phyloP scores from a whole-genome alignment of 2,888 invertebrate species.

The Chymomyza fuscimana region DNA sequence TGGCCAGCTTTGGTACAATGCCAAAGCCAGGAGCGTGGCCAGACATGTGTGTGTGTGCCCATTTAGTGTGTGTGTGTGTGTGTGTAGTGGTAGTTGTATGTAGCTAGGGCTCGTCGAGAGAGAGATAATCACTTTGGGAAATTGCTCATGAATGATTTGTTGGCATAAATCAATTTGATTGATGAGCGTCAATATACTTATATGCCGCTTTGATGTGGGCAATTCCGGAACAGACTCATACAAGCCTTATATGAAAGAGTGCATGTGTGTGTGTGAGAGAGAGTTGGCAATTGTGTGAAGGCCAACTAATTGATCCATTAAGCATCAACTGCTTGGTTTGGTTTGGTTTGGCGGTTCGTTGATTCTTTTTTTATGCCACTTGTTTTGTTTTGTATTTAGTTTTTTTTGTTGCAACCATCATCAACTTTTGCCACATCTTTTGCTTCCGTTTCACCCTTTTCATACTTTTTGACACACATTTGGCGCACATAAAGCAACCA shows the following conservation, averaged over 20 bases:
- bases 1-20: slow-evolving; percentile 18
- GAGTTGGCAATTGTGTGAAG: slow-evolving; percentile 48
- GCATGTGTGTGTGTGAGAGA: slow-evolving; percentile 18
- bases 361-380: slow-evolving; percentile 43
- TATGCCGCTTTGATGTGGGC: slow-evolving; percentile 72
- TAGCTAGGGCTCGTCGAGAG: slow-evolving; percentile 53
- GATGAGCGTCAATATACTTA: slow-evolving; percentile 73
- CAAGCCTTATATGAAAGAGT: slow-evolving; percentile 13
- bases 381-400: slow-evolving; percentile 12
- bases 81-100: slow-evolving; percentile 9
- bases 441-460: background rate
- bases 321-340: slow-evolving; percentile 62
- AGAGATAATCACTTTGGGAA: slow-evolving; percentile 76
- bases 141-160: slow-evolving; percentile 76
- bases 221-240: slow-evolving; percentile 50
- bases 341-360: slow-evolving; percentile 33
- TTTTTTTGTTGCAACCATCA: slow-evolving; percentile 29
- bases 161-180: slow-evolving; percentile 76
- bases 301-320: slow-evolving; percentile 72
- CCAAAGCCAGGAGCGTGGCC: background rate
- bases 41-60: slow-evolving; percentile 2
- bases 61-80: background rate
- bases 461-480: background rate
- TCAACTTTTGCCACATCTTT: slow-evolving; percentile 18
- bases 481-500: slow-evolving; percentile 48